phyloP scores from a whole-genome alignment of 2,888 invertebrate species.

The Bhutanitis thaidina region DNA sequence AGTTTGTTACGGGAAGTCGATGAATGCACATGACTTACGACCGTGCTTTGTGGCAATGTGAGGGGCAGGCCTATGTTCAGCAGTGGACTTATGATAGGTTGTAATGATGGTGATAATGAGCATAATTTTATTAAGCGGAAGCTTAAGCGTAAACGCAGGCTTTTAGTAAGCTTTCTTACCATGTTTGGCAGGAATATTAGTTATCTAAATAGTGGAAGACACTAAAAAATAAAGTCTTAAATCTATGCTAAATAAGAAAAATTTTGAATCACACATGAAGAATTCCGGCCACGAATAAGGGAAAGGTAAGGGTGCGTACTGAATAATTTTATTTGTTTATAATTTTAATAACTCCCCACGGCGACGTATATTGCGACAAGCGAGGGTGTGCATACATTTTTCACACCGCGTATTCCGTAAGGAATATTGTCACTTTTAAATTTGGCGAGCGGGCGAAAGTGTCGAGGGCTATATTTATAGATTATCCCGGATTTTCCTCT shows the following conservation, averaged over 20 bases:
- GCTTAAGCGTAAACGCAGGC: no score
- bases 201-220: no score
- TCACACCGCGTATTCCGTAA: constrained; percentile 61
- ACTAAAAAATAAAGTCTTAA: background rate
- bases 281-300: constrained; percentile 52
- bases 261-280: constrained; percentile 40
- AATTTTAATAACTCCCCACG: constrained; percentile 75
- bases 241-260: background rate
- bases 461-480: constrained; percentile 69
- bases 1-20: no score
- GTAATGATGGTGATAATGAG: no score
- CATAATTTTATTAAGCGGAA: no score
- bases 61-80: no score
- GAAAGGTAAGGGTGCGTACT: constrained; percentile 46
- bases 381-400: constrained; percentile 70
- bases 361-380: constrained; percentile 42
- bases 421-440: constrained; percentile 74
- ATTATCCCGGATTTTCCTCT: constrained; percentile 69
- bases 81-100: no score
- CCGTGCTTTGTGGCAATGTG: no score
- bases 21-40: no score
- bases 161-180: no score
- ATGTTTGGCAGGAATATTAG: no score
- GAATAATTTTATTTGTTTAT: constrained; percentile 78
- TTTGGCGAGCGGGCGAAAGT: constrained; percentile 49